Conservation (phyloP, 2,888 invertebrate genomes). For the Tetropium fuscum region DNA sequence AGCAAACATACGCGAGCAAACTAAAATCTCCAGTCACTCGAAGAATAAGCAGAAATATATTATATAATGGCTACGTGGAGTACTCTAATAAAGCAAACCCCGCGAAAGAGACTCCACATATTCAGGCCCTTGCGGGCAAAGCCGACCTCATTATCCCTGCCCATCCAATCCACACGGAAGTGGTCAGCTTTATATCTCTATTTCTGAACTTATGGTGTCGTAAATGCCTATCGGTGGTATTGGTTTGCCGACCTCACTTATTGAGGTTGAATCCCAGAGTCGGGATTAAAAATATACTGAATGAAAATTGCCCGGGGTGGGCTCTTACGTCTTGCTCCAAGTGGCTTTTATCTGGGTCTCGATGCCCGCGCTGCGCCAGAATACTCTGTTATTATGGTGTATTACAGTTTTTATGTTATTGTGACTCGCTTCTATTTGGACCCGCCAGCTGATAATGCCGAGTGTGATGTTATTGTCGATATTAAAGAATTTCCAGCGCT, state of each 20-base stretch:
- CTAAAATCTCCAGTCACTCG: not conserved
- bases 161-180: conserved; percentile 23
- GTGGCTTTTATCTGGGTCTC: conserved; percentile 13
- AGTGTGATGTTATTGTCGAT: conserved; percentile 9
- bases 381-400: conserved; percentile 18
- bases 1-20: too few species aligned
- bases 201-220: conserved; percentile 27
- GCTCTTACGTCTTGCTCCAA: conserved; percentile 1
- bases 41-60: not conserved
- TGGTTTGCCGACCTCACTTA: conserved; percentile 27
- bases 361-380: not conserved
- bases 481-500: not conserved
- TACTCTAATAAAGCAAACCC: conserved; percentile 3
- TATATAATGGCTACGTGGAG: conserved; percentile 1
- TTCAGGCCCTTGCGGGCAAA: not conserved
- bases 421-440: conserved; percentile 8
- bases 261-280: conserved; percentile 17
- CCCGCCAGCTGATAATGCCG: conserved; percentile 2
- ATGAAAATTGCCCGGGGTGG: conserved; percentile 13
- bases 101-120: not conserved
- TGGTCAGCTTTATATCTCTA: conserved; percentile 26
- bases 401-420: conserved; percentile 22
- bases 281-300: conserved; percentile 24
- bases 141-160: conserved; percentile 4
- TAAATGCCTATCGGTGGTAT: conserved; percentile 28